These are phyloP conservation scores for Apotomis capreana DNA, from an alignment of 2,888 invertebrate species.

Conservation along the genomic window DNA sequence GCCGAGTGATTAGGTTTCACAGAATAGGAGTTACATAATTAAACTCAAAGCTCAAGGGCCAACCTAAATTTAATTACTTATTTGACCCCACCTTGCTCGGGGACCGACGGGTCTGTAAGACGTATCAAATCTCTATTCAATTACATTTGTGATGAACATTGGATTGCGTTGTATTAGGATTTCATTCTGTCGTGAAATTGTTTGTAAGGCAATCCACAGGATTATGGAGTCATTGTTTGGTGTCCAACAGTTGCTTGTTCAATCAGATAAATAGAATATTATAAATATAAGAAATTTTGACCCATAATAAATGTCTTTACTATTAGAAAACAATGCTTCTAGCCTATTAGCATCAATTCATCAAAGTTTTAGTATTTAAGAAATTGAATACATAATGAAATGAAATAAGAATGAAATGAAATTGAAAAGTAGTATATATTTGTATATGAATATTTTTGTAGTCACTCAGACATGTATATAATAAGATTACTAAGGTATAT, in stretches of 20 bases:
- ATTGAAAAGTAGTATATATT: no score
- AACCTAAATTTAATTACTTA: conserved; percentile 67
- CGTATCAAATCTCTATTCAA: conserved; percentile 64
- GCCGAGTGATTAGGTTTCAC: conserved; percentile 43
- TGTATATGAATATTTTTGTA: no score
- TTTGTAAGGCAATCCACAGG: not conserved
- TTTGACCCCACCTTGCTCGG: conserved; percentile 59
- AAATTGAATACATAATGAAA: no score
- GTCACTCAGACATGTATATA: no score
- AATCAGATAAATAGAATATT: not conserved
- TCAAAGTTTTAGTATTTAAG: no score
- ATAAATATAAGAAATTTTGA: no score
- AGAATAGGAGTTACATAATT: conserved; percentile 55
- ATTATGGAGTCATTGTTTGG: not conserved
- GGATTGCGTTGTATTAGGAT: conserved; percentile 40
- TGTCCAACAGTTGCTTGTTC: not conserved
- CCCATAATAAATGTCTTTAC: no score
- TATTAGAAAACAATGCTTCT: no score
- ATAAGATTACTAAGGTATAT: no score
- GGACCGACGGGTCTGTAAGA: conserved; percentile 50
- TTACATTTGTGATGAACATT: conserved; percentile 58
- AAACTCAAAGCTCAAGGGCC: conserved; percentile 54
- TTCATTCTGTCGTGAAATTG: conserved; percentile 22
- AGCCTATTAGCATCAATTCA: no score
- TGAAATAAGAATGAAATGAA: no score